A percentile compares a stretch with the other conserved stretches of the same genome.
These are phyloP conservation scores for Prinia subflava DNA, from an alignment of 2,113 vertebrate genomes.

Conservation along the genomic window DNA sequence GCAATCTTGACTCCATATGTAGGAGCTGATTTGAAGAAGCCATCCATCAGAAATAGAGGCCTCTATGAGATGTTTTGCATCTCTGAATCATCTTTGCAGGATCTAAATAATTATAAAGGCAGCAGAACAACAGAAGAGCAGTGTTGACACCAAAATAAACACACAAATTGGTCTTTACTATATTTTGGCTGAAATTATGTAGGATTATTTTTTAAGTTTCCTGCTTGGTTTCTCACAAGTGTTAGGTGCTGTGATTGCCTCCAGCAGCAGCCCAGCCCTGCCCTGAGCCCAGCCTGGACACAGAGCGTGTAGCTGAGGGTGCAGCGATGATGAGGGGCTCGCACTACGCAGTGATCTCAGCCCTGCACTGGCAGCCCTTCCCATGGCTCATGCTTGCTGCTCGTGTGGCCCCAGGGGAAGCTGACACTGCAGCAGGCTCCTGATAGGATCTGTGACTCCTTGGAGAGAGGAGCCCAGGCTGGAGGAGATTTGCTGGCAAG, in stretches of 20 bases:
- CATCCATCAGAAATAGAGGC: background rate
- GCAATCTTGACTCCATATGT: background rate
- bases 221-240: background rate
- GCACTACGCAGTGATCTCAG: fast-evolving
- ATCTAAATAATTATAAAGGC: background rate
- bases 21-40: background rate
- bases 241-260: fast-evolving
- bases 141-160: background rate
- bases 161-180: background rate
- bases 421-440: background rate
- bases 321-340: background rate
- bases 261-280: background rate
- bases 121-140: background rate
- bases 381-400: background rate
- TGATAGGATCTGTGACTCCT: background rate
- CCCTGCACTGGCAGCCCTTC: background rate
- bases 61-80: background rate
- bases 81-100: background rate
- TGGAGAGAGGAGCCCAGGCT: fast-evolving
- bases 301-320: fast-evolving
- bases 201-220: background rate
- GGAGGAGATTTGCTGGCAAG: background rate
- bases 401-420: background rate
- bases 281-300: background rate
- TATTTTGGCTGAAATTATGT: fast-evolving